phyloP scores from a whole-genome alignment of 2,888 invertebrate species.

The Axea sp. region DNA sequence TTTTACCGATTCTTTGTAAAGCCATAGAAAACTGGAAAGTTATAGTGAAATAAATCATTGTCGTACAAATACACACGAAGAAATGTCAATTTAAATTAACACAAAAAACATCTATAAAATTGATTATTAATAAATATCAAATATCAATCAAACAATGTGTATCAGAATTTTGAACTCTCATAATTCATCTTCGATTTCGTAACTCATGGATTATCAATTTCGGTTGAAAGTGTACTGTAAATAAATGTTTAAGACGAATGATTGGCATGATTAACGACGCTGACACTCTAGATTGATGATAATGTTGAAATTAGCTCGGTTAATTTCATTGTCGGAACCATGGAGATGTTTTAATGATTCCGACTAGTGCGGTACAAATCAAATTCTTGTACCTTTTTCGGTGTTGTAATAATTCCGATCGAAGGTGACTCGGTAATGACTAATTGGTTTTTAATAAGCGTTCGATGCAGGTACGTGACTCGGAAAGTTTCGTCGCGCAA shows the following conservation, averaged over 20 bases:
- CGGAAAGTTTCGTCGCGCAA: constrained; percentile 7
- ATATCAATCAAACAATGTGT: too few relatives aligned
- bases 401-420: constrained; percentile 15
- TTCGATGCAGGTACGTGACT: not conserved
- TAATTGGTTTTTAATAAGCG: constrained; percentile 30
- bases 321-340: constrained; percentile 15
- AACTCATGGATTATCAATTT: constrained; percentile 13
- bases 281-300: constrained; percentile 12
- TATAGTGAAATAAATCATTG: too few relatives aligned
- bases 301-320: constrained; percentile 20
- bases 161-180: too few relatives aligned
- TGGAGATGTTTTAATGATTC: constrained; percentile 16
- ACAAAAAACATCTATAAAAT: too few relatives aligned
- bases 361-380: constrained; percentile 15
- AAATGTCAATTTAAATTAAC: too few relatives aligned
- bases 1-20: too few relatives aligned
- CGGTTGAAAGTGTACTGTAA: constrained; percentile 11
- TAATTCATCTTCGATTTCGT: constrained; percentile 16
- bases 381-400: constrained; percentile 13
- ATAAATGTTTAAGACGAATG: constrained; percentile 17
- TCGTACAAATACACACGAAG: too few relatives aligned
- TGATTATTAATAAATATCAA: too few relatives aligned
- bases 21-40: too few relatives aligned
- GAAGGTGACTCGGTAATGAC: constrained; percentile 2
- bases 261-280: constrained; percentile 8